Base-by-base conservation (phyloP, 1,140 invertebrate species). In the Triops longicaudatus region DNA sequence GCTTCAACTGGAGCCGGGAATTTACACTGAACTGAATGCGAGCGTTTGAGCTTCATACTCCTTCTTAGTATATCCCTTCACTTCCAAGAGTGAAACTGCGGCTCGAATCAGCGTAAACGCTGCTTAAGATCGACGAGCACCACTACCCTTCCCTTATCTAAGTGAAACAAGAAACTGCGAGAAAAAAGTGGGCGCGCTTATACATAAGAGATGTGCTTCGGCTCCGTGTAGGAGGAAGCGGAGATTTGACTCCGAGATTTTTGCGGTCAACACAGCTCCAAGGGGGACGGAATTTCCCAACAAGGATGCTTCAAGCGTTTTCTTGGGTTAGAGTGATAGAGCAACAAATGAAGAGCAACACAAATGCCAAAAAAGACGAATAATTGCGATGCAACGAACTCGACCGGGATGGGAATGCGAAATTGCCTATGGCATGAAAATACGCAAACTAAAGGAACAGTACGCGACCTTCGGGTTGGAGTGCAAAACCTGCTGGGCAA, bases 91-190 rank as follows among this genome's bases (percentile, higher is more conserved):
- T 63, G 50, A 63, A 63, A 63, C n/a, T 63, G 50, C 22, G 22
- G 50, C 50, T 7, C 10, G 22, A 63, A n/a, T 22, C 10, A 63
- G 50, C 50, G 31, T 63, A 63, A 63, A 63, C 10, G 50, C 17
- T 22, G 50, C n/a, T 63, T 63, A 63, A 63, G 22, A 2, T 7
- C 50, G 22, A 22, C 50, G 3, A 22, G 14, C 50, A 63, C n/a
- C 50, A 63, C 50, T n/a, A 63, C 50, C 50, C 31, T 37, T 37
- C 31, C 50, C 50, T 63, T 63, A 63, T 63, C 50, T 63, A 63
- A 22, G 50, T 9, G 50, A 10, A 63, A 22, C 50, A 63, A 63
- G 50, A 63, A 63, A 22, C 22, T 63, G 10, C 14, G 50, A 63
- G 50, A 17, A 63, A 22, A 17, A n/a, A 63, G 50, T 63, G 50